phyloP scores from a whole-genome alignment of 2,888 invertebrate genomes.

The Melikaiella ostensackeni region DNA sequence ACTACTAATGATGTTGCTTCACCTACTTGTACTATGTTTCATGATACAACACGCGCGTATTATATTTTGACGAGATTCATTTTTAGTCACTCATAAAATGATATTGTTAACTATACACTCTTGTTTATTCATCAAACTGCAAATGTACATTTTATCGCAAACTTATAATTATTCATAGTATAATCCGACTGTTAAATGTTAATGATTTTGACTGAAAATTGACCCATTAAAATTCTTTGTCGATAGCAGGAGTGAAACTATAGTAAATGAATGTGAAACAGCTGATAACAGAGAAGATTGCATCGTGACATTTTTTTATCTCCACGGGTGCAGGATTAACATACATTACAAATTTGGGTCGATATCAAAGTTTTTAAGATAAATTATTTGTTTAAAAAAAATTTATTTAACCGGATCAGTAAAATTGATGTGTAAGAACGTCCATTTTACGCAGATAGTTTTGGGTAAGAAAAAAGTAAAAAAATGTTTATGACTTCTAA shows the following conservation, averaged over 20 bases:
- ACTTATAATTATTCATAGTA: neutral
- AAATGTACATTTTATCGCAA: neutral
- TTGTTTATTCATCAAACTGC: neutral
- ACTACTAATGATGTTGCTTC: neutral
- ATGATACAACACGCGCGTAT: neutral
- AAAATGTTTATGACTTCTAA: too few relatives aligned
- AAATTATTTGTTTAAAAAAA: too few relatives aligned
- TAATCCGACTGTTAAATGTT: neutral
- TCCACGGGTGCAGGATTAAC: too few relatives aligned
- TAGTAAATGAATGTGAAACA: neutral
- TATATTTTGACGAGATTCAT: neutral
- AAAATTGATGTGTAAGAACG: too few relatives aligned
- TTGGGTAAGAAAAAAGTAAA: too few relatives aligned
- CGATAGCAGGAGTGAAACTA: neutral
- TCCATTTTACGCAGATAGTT: too few relatives aligned
- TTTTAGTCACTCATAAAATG: neutral
- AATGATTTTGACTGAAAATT: neutral
- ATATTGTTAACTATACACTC: neutral
- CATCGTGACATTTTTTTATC: too few relatives aligned
- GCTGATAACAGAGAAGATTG: too few relatives aligned
- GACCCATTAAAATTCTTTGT: neutral
- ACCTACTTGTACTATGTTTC: neutral
- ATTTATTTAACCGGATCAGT: too few relatives aligned
- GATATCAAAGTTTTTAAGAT: too few relatives aligned
- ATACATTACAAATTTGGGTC: too few relatives aligned